A percentile compares a stretch with the other conserved stretches of the same genome.
These are phyloP conservation scores for Andrena cerasifolii DNA, from an alignment of 1,140 invertebrate genomes.

Conservation along the genomic window DNA sequence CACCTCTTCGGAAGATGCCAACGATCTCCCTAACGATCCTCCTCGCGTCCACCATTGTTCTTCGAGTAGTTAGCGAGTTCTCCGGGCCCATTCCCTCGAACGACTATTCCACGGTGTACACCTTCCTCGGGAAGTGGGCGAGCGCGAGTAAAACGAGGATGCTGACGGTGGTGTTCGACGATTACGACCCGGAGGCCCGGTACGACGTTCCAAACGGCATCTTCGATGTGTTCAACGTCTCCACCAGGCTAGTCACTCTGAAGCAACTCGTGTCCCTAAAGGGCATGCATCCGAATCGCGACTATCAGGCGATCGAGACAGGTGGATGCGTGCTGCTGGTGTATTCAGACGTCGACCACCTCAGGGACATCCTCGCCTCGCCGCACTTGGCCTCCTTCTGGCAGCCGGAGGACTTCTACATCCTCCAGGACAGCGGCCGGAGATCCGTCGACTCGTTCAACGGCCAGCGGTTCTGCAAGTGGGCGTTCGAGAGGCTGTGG, in stretches of 20 bases:
- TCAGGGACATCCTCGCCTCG: conserved; percentile 7
- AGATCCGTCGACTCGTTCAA: neutral
- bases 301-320: neutral
- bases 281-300: too few species aligned
- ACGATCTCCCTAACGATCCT: neutral
- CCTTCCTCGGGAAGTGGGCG: conserved; percentile 28
- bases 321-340: conserved; percentile 25
- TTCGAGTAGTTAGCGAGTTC: neutral
- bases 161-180: conserved; percentile 39
- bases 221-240: neutral
- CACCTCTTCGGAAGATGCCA: neutral
- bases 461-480: conserved; percentile 2
- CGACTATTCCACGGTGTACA: neutral
- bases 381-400: conserved; percentile 27
- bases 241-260: conserved; percentile 5
- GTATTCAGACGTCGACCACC: neutral
- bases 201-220: neutral
- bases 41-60: neutral
- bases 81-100: neutral
- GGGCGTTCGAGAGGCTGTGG: conserved; percentile 37
- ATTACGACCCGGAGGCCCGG: neutral
- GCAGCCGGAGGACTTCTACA: conserved; percentile 37
- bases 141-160: neutral
- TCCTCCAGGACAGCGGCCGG: neutral
- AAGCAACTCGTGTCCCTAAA: neutral